Evolutionary conservation across 2,888 invertebrate genomes (phyloP), one percentile per base, ranked within the genome.

Genomic region (Lymantria dispar): DNA sequence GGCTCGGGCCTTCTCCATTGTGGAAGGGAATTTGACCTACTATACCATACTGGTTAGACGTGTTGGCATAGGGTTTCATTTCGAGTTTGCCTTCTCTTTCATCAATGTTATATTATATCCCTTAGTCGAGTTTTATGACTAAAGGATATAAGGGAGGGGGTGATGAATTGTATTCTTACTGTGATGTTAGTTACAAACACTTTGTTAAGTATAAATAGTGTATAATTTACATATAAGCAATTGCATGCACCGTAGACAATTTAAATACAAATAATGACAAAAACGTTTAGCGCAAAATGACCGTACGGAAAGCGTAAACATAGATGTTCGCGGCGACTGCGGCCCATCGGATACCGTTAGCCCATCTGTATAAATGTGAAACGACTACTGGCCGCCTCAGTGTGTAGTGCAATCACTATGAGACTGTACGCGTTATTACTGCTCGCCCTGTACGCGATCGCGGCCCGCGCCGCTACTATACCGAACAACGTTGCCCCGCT

Each of bases 201-300:
- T 39, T 54, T 13, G 10, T 33, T n/a, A n/a, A n/a, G 45, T 64
- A n/a, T n/a, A n/a, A n/a, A n/a, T n/a, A n/a, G n/a, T n/a, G n/a
- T n/a, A n/a, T 52, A 48, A 38, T 49, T 43, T 40, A n/a, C n/a
- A n/a, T 38, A n/a, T 7, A 38, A 12, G 11, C n/a, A 22, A 22
- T 22, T 22, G 22, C 22, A 38, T 38, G 7, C 11, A 14, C 40
- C 40, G 45, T 64, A 70, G 64, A 74, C 74, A 75, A 78, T 75
- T 74, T 68, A 69, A 80, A 76, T 63, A 84, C 80, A 87, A 85
- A 86, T 85, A 85, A 78, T 84, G 83, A 78, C 81, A 75, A 73
- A 83, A 76, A 78, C 76, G 80, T 81, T 84, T 80, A 84, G 77
- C 80, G 78, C 64, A 56, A 58, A 64, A 58, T 59, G 58, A 54